phyloP scores from a whole-genome alignment of 1,140 invertebrate species.

The Pteromalus puparum region DNA sequence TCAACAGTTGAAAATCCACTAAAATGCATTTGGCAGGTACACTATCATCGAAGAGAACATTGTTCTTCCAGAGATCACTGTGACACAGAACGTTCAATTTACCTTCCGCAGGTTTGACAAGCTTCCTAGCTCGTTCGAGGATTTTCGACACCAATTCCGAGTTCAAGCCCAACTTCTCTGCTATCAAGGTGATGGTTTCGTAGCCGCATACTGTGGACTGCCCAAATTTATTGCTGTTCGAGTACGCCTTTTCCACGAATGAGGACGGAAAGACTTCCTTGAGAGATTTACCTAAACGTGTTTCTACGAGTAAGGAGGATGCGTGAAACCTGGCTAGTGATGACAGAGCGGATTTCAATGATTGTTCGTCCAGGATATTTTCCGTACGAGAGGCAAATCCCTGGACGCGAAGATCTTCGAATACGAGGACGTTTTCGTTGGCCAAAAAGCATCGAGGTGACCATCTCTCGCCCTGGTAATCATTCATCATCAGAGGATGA shows the following conservation, averaged over 20 bases:
- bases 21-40: conserved; percentile 35
- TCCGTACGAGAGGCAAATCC: conserved; percentile 56
- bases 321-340: conserved; percentile 77
- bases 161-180: neutral
- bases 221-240: conserved; percentile 19
- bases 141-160: neutral
- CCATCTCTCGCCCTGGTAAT: conserved; percentile 44
- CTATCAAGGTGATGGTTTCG: conserved; percentile 1
- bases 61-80: conserved; percentile 42
- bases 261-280: conserved; percentile 56
- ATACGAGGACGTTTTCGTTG: conserved; percentile 68
- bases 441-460: conserved; percentile 71
- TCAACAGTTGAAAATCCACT: conserved; percentile 32
- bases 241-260: conserved; percentile 50
- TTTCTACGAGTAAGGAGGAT: conserved; percentile 75
- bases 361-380: conserved; percentile 58
- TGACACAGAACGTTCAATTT: conserved; percentile 19
- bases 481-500: neutral
- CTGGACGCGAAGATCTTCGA: conserved; percentile 72
- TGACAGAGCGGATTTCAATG: conserved; percentile 72
- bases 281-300: conserved; percentile 60
- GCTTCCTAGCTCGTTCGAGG: neutral
- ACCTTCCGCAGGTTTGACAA: neutral
- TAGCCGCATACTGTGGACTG: neutral
- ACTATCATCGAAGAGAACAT: conserved; percentile 16